These are phyloP conservation scores for Dolomedes plantarius DNA, from an alignment of 2,888 invertebrate species.

Conservation along the genomic window DNA sequence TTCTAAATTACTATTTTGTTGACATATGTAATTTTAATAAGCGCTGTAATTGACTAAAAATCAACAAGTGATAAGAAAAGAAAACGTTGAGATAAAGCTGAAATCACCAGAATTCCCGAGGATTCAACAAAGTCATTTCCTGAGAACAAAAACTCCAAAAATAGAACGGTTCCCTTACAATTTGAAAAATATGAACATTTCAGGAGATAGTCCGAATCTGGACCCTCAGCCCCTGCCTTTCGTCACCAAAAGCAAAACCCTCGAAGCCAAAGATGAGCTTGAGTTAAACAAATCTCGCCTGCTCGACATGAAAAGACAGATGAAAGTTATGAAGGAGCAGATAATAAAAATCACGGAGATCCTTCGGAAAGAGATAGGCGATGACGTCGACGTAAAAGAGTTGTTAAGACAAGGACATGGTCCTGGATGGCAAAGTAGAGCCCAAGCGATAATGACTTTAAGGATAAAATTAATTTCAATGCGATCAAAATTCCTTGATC, in stretches of 20 bases:
- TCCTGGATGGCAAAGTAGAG: slow-evolving; percentile 15
- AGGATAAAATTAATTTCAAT: slow-evolving; percentile 27
- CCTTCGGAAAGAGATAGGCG: slow-evolving; percentile 27
- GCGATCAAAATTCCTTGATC: slow-evolving; percentile 41
- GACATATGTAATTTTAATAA: too few relatives aligned
- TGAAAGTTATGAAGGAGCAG: slow-evolving; percentile 33
- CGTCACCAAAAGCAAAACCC: neutral
- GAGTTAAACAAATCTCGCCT: slow-evolving; percentile 5
- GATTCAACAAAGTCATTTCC: too few relatives aligned
- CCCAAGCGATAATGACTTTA: slow-evolving; percentile 28
- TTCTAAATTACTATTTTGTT: too few relatives aligned
- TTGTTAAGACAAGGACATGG: slow-evolving; percentile 14
- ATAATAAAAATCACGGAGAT: slow-evolving; percentile 18
- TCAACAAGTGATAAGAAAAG: too few relatives aligned
- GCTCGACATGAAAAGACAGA: neutral
- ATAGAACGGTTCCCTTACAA: too few relatives aligned
- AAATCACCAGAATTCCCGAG: too few relatives aligned
- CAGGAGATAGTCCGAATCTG: neutral
- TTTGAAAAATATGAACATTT: neutral
- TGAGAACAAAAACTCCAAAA: too few relatives aligned
- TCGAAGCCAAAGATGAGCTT: neutral
- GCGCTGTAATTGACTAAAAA: too few relatives aligned
- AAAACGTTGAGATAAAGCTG: too few relatives aligned
- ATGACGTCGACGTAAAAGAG: slow-evolving; percentile 20
- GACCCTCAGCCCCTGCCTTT: neutral